Evolutionary conservation across 1,140 invertebrate species (phyloP).

Genomic region (Chironomus striatipennis): DNA sequence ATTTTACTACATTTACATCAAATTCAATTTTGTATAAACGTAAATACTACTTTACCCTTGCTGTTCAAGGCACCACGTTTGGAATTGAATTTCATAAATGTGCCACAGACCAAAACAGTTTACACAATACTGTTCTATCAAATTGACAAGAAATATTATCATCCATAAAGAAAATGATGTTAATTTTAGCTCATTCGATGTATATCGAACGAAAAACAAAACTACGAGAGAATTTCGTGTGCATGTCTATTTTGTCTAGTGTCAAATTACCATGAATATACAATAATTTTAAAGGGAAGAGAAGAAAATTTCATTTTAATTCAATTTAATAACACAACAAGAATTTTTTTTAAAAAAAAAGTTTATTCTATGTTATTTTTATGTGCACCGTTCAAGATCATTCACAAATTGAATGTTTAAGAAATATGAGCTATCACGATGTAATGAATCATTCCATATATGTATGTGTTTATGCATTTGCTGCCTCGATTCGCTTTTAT

Average conservation of each 20-base stretch:
- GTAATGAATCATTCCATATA: no score
- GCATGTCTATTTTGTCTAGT: conserved; percentile 13
- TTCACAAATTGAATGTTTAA: neutral
- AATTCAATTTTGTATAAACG: neutral
- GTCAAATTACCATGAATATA: conserved; percentile 4
- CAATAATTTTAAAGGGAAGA: neutral
- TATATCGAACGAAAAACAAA: neutral
- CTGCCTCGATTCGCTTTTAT: no score
- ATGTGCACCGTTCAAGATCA: neutral
- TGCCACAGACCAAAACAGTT: neutral
- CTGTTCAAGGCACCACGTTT: neutral
- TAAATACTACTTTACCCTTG: neutral
- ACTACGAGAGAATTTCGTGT: neutral
- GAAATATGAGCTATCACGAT: no score
- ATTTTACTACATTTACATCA: neutral
- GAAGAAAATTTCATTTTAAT: neutral
- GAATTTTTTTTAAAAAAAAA: neutral
- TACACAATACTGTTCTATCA: neutral
- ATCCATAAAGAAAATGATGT: conserved; percentile 2
- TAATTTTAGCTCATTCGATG: conserved; percentile 14
- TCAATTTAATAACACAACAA: neutral
- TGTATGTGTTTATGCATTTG: no score
- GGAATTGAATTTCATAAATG: neutral
- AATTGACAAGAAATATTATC: conserved; percentile 1
- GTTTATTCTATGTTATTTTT: neutral